A percentile compares a stretch with the other conserved stretches of the same genome.
These are phyloP conservation scores for Etheostoma cragini DNA, from an alignment of 2,113 vertebrate species.

Conservation along the genomic window DNA sequence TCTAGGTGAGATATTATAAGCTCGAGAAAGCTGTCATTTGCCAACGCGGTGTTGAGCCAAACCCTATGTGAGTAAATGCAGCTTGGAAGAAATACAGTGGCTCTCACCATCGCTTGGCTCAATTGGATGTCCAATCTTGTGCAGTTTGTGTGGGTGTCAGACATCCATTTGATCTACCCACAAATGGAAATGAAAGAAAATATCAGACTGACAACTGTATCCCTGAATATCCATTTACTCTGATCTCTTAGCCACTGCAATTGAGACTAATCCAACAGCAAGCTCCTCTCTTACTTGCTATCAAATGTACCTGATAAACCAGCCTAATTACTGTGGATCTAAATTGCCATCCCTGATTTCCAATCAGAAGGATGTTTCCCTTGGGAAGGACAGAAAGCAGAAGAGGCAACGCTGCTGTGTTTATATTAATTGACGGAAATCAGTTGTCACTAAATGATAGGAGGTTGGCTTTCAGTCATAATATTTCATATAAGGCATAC, in stretches of 20 bases:
- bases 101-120: conserved; percentile 9
- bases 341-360: background rate
- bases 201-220: background rate
- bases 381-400: background rate
- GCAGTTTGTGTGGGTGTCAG: conserved; percentile 22
- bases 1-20: conserved; percentile 72
- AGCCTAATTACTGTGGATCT: background rate
- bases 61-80: conserved; percentile 44
- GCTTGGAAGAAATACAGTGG: conserved; percentile 39
- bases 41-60: conserved; percentile 55
- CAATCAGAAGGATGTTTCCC: background rate
- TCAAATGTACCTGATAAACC: background rate
- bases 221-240: background rate
- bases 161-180: conserved; percentile 11
- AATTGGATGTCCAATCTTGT: conserved; percentile 8
- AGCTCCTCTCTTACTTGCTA: background rate
- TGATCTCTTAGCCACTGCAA: background rate
- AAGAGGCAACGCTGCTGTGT: background rate
- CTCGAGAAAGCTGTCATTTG: conserved; percentile 64
- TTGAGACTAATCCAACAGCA: background rate
- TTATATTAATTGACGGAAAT: background rate
- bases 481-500: background rate
- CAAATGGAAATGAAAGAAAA: conserved; percentile 31
- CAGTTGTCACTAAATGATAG: background rate
- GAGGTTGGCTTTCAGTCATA: background rate